Base-by-base conservation (phyloP, 2,797 vertebrate genomes). In the Sebastiscus albofasciatus region DNA sequence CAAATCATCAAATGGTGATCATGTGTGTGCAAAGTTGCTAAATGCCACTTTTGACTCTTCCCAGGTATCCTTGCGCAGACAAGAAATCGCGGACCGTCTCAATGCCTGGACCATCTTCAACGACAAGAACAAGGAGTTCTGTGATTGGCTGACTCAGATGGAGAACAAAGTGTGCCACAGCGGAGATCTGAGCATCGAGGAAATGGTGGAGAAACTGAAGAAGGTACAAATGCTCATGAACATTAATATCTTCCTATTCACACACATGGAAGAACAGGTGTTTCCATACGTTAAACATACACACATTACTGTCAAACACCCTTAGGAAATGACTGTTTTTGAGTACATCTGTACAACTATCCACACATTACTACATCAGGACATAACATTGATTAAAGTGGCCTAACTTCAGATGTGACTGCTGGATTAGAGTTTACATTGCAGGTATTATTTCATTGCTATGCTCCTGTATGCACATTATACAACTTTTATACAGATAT, bases 151-250 rank as follows among this genome's bases (percentile, higher is more conserved):
- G 91, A 96, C 95, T 8, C 97, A 97, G 83, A 98, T 99, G 97
- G 98, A 99, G 88, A 97, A 95, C 91, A 97, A 97, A 91, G 97
- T 98, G 72, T 91, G 96, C 6, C 97, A 96, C 92, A 95, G 94
- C 1, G 81, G 94, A 1, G 97, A 97, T 14, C 94, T 97, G 69
- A 96, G 96, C 88, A 96, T 98, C 66, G 97, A 98, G 86, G 98
- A 98, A 78, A 98, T 97, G 97, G 97, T 99, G 86, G 97, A 99
- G 62, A 99, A 97, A 83, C 90, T 99, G 66, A 97, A 99, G 91
- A 99, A 99, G 97, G 96, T 96, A 87, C 24, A 5, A 29, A 67
- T n/a, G 9, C 12, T 4, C 11, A 9, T 7, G 0, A 26, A 46
- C 16, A 2, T 54, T 26, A 2, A 26, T 8, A 6, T 10, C 18